Percentiles rank a stretch among this genome's conserved stretches.
Evolutionary conservation across 2,797 vertebrate genomes (phyloP).

Genomic region (Characodon lateralis): DNA sequence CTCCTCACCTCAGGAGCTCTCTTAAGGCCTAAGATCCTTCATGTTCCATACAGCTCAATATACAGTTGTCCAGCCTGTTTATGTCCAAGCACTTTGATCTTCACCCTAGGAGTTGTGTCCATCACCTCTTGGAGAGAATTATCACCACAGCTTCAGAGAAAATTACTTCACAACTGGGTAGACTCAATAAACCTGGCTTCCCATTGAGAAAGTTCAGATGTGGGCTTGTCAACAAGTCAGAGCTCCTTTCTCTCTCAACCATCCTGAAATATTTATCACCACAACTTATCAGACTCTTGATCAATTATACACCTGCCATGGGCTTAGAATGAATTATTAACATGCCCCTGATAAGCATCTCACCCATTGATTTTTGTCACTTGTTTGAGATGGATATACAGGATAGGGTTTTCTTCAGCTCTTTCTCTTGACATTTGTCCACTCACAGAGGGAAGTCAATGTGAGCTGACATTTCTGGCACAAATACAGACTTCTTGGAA

Average conservation of each 20-base stretch:
- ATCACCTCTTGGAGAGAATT: constrained; percentile 54
- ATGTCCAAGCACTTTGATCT: constrained; percentile 57
- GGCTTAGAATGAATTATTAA: constrained; percentile 77
- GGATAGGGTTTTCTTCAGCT: constrained; percentile 56
- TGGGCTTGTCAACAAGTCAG: constrained; percentile 46
- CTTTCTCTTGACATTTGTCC: constrained; percentile 57
- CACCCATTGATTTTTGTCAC: constrained; percentile 77
- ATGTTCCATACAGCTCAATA: constrained; percentile 42
- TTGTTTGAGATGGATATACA: constrained; percentile 72
- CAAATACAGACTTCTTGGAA: constrained; percentile 12
- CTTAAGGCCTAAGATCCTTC: too few relatives aligned
- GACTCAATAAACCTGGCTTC: constrained; percentile 53
- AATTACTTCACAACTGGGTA: constrained; percentile 53
- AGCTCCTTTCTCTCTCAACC: constrained; percentile 48
- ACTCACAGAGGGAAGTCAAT: constrained; percentile 22
- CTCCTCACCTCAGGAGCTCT: too few relatives aligned
- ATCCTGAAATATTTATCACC: constrained; percentile 78
- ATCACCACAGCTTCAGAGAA: constrained; percentile 60
- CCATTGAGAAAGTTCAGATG: constrained; percentile 36
- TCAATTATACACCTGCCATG: constrained; percentile 78
- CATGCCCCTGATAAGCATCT: constrained; percentile 71
- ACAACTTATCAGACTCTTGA: constrained; percentile 74
- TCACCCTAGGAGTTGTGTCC: constrained; percentile 47
- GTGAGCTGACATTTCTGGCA: constrained; percentile 36
- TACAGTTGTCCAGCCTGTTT: constrained; percentile 33